These are phyloP conservation scores for Girardinus metallicus DNA, from an alignment of 2,797 vertebrate genomes.

Conservation along the genomic window DNA sequence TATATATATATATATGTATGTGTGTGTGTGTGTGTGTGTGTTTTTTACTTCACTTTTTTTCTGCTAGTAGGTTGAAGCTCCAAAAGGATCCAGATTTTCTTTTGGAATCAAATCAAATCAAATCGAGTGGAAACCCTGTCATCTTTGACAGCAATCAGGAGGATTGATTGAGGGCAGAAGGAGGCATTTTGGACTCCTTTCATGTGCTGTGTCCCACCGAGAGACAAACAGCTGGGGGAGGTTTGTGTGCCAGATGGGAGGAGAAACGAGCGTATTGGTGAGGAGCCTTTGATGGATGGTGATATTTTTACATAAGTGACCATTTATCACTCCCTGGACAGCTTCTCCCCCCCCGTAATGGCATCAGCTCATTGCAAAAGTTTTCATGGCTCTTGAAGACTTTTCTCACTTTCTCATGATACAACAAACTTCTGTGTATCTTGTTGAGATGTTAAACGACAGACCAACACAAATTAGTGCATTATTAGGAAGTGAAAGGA, in stretches of 20 bases:
- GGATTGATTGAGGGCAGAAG: constrained; percentile 39
- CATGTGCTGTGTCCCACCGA: constrained; percentile 44
- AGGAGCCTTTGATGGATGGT: neutral
- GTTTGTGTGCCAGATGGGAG: constrained; percentile 12
- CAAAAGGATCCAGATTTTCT: constrained; percentile 48
- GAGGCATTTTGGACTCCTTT: constrained; percentile 46
- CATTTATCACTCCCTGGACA: constrained; percentile 4
- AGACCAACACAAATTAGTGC: neutral
- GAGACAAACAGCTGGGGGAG: constrained; percentile 32
- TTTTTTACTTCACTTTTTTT: constrained; percentile 16
- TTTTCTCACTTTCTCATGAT: neutral
- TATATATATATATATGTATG: neutral
- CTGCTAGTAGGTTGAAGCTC: neutral
- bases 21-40: too few species aligned
- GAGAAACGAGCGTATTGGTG: neutral
- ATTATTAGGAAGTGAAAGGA: neutral
- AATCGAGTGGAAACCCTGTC: neutral
- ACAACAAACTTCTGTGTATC: neutral
- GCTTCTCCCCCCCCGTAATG: neutral
- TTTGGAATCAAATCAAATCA: neutral
- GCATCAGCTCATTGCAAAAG: neutral
- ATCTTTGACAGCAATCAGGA: constrained; percentile 35
- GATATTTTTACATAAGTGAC: constrained; percentile 6
- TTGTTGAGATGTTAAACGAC: neutral
- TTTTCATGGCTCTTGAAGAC: neutral